phyloP scores from a whole-genome alignment of 2,888 invertebrate genomes.

The Gibbula magus region DNA sequence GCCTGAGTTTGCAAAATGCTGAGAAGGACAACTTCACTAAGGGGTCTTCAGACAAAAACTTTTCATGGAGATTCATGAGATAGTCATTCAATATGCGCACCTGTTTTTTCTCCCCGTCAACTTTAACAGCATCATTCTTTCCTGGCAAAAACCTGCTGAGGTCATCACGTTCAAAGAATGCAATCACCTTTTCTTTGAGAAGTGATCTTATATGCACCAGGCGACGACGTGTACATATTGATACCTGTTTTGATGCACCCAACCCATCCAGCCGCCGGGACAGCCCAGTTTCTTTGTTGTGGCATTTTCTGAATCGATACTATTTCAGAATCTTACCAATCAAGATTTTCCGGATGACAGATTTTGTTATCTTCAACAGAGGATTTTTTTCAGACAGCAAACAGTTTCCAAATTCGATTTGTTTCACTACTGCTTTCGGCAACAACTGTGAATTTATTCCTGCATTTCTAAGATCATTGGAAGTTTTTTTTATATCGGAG shows the following conservation, averaged over 20 bases:
- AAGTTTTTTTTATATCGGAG: slow-evolving; percentile 16
- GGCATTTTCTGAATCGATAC: slow-evolving; percentile 20
- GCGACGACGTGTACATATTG: background rate
- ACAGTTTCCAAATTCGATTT: slow-evolving; percentile 10
- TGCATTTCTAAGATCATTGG: background rate
- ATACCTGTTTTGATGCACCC: background rate
- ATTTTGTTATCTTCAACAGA: background rate
- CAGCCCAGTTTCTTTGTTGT: slow-evolving; percentile 25
- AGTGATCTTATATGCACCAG: background rate
- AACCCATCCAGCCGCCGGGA: background rate
- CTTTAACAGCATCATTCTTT: slow-evolving; percentile 24
- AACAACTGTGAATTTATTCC: slow-evolving; percentile 23
- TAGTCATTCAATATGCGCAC: slow-evolving; percentile 31
- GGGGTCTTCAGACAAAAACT: slow-evolving; percentile 28
- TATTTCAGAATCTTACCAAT: slow-evolving; percentile 24
- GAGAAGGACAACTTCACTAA: background rate
- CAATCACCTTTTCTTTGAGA: background rate
- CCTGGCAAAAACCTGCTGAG: slow-evolving; percentile 35
- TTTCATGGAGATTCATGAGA: slow-evolving; percentile 32
- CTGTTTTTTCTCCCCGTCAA: slow-evolving; percentile 19
- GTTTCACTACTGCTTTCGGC: background rate
- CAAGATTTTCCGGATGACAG: slow-evolving; percentile 12
- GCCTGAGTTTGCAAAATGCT: slow-evolving; percentile 3
- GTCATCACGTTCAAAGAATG: slow-evolving; percentile 28
- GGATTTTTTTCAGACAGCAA: slow-evolving; percentile 12